Evolutionary conservation across 2,113 vertebrate species (phyloP).

Genomic region (Anguilla japonica): DNA sequence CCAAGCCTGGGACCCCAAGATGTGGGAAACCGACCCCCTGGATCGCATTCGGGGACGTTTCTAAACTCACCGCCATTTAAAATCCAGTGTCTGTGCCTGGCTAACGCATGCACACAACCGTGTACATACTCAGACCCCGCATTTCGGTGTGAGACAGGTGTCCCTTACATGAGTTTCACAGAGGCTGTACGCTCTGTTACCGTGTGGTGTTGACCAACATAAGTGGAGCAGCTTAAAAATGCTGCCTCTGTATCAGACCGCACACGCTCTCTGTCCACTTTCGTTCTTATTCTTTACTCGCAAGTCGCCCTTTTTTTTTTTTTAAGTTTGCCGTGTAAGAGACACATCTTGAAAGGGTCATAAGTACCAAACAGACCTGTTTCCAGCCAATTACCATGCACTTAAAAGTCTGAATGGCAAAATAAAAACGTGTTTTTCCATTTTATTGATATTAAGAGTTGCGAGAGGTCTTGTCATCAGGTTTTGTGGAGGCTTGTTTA

Average conservation of each 20-base stretch:
- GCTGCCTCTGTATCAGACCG: background rate
- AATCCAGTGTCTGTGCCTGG: background rate
- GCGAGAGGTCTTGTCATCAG: background rate
- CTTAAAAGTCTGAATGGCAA: background rate
- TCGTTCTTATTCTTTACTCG: background rate
- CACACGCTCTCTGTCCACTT: background rate
- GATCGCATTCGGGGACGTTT: conserved; percentile 58
- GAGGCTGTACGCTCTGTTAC: background rate
- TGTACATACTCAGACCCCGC: background rate
- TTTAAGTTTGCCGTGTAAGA: background rate
- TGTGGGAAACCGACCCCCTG: conserved; percentile 60
- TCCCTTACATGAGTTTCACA: background rate
- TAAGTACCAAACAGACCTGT: background rate
- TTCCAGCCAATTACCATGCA: background rate
- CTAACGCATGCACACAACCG: background rate
- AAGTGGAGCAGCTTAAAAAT: background rate
- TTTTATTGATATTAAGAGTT: background rate
- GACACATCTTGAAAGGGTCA: background rate
- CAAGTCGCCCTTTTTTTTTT: background rate
- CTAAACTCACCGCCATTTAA: conserved; percentile 39
- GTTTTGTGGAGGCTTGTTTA: background rate
- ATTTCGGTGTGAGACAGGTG: background rate
- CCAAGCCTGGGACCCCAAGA: conserved; percentile 64
- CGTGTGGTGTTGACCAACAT: background rate
- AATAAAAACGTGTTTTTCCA: background rate